A percentile compares a stretch with the other conserved stretches of the same genome.
Conservation (phyloP, 2,888 invertebrate species). For the Drosophila mettleri region DNA sequence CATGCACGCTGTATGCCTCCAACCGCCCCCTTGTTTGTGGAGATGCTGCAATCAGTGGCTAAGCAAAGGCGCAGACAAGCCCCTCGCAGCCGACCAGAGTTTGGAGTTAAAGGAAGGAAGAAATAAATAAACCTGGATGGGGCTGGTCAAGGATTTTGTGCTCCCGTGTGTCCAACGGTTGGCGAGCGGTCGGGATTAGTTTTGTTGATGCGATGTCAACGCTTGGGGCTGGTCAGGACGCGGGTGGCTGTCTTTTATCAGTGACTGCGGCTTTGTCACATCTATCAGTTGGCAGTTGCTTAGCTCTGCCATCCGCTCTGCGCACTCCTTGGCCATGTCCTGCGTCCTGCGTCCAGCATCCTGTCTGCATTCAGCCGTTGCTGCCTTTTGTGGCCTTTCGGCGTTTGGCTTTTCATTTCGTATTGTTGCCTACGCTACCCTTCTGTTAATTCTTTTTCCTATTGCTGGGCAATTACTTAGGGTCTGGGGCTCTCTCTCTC, state of each 20-base stretch:
- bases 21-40: background rate
- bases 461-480: constrained; percentile 42
- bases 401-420: constrained; percentile 35
- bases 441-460: background rate
- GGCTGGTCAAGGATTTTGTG: constrained; percentile 23
- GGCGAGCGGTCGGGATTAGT: constrained; percentile 65
- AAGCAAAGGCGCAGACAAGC: constrained; percentile 15
- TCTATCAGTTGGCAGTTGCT: constrained; percentile 38
- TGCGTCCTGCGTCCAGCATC: constrained; percentile 16
- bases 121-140: background rate
- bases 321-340: constrained; percentile 3
- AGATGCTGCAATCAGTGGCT: constrained; percentile 34
- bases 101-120: background rate
- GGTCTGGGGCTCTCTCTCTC: background rate
- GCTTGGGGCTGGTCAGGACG: constrained; percentile 3
- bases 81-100: background rate
- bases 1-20: too few relatives aligned
- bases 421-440: constrained; percentile 13
- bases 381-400: constrained; percentile 16
- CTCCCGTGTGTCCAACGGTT: constrained; percentile 60
- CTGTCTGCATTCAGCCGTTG: constrained; percentile 27
- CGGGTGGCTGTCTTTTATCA: constrained; percentile 16
- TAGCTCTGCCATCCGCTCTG: constrained; percentile 5
- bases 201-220: constrained; percentile 49
- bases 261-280: constrained; percentile 30